Percentiles rank a stretch among this genome's conserved stretches.
phyloP scores from a whole-genome alignment of 2,113 vertebrate genomes.

The Trematocara zebra region DNA sequence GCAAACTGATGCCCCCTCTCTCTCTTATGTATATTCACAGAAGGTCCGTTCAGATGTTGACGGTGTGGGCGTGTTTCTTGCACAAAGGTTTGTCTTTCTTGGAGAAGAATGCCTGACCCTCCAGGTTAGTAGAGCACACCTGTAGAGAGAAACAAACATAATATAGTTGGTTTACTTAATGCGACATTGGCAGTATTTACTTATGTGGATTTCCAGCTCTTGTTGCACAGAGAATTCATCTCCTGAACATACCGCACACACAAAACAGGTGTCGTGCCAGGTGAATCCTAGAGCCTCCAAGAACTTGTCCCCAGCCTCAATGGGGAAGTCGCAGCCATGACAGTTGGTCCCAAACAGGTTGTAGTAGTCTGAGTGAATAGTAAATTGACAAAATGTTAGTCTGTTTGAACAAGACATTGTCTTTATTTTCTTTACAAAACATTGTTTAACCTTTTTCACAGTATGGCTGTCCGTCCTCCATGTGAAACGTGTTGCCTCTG shows the following conservation, averaged over 20 bases:
- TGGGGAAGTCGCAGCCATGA: conserved; percentile 94
- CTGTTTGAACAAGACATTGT: not conserved
- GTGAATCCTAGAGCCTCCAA: conserved; percentile 89
- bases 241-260: conserved; percentile 81
- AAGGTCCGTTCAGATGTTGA: conserved; percentile 79
- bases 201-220: not conserved
- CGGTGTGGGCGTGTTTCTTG: conserved; percentile 93
- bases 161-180: not conserved
- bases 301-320: conserved; percentile 96
- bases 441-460: conserved; percentile 85
- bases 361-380: conserved; percentile 82
- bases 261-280: conserved; percentile 98
- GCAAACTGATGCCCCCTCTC: not conserved
- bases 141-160: not conserved
- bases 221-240: not conserved
- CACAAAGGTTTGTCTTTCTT: conserved; percentile 97
- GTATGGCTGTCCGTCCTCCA: conserved; percentile 96
- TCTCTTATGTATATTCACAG: not conserved
- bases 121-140: conserved; percentile 89
- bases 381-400: not conserved
- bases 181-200: not conserved
- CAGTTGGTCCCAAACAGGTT: conserved; percentile 89
- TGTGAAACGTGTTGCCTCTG: conserved; percentile 90
- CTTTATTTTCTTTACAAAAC: not conserved
- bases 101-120: conserved; percentile 94